Evolutionary conservation across 2,797 vertebrate species (phyloP).

Genomic region (Chloroceryle inda): DNA sequence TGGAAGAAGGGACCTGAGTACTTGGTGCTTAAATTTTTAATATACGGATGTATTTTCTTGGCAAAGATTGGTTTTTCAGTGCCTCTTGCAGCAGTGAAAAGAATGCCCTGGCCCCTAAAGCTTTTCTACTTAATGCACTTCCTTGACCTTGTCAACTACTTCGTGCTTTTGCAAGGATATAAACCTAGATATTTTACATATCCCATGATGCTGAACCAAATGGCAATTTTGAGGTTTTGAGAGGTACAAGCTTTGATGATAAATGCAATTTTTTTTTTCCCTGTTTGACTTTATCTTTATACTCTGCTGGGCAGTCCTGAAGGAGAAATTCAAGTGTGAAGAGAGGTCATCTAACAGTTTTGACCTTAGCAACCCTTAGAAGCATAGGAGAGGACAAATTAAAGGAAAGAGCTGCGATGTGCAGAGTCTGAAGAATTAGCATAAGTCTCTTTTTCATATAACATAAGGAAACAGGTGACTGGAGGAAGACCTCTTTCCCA

Average conservation of each 20-base stretch:
- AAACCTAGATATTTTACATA: neutral
- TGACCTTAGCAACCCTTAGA: slow-evolving; percentile 16
- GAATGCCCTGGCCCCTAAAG: neutral
- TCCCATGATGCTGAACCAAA: neutral
- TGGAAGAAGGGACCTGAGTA: neutral
- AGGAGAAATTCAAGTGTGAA: slow-evolving; percentile 23
- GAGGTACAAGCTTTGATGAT: neutral
- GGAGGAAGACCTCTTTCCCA: neutral
- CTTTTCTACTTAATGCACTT: neutral
- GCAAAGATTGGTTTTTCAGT: neutral
- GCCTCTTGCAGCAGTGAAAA: neutral
- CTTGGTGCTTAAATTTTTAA: neutral
- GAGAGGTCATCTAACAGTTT: slow-evolving; percentile 26
- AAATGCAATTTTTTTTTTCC: neutral
- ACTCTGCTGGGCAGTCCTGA: neutral
- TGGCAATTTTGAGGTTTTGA: neutral
- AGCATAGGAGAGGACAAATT: neutral
- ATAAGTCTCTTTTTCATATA: neutral
- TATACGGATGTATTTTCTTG: neutral
- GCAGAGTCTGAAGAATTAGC: slow-evolving; percentile 29
- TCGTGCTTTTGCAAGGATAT: neutral
- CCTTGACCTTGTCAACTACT: neutral
- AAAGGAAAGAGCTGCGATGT: neutral
- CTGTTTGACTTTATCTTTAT: neutral
- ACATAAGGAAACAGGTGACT: neutral